These are phyloP conservation scores for Propsilocerus akamusi DNA, from an alignment of 1,140 invertebrate species.

Conservation along the genomic window DNA sequence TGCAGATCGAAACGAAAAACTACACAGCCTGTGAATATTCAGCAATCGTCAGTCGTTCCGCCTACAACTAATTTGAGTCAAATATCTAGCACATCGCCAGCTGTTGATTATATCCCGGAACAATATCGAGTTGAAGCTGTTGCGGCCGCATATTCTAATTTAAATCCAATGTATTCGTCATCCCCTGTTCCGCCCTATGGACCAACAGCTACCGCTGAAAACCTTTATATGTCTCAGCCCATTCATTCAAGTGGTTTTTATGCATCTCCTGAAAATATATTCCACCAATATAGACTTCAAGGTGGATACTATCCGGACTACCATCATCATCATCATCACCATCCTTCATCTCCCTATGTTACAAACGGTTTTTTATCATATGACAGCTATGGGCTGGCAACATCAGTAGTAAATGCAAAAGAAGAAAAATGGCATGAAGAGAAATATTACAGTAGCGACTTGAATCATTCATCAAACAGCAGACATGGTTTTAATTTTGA, in stretches of 20 bases:
- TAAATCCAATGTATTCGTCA: slow-evolving; percentile 61
- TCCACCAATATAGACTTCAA: slow-evolving; percentile 62
- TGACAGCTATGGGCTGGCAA: slow-evolving; percentile 21
- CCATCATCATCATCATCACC: slow-evolving; percentile 31
- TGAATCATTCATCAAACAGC: slow-evolving; percentile 5
- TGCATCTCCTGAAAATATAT: slow-evolving; percentile 62
- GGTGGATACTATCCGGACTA: slow-evolving; percentile 60
- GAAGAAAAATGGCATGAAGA: slow-evolving; percentile 24
- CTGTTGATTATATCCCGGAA: slow-evolving; percentile 44
- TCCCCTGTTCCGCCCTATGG: slow-evolving; percentile 34
- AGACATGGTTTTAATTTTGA: no score
- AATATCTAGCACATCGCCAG: slow-evolving; percentile 19
- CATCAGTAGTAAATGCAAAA: slow-evolving; percentile 12
- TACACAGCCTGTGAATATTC: slow-evolving; percentile 25
- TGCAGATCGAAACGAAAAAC: slow-evolving; percentile 79
- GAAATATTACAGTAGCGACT: slow-evolving; percentile 22
- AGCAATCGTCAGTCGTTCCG: slow-evolving; percentile 21
- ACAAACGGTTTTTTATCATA: slow-evolving; percentile 53
- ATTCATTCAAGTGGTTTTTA: slow-evolving; percentile 55
- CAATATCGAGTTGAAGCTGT: slow-evolving; percentile 48
- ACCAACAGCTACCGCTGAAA: slow-evolving; percentile 35
- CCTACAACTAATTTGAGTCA: slow-evolving; percentile 1
- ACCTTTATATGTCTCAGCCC: slow-evolving; percentile 44
- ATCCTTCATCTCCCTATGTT: slow-evolving; percentile 37
- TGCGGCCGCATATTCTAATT: slow-evolving; percentile 59